Conservation (phyloP, 2,888 invertebrate genomes). For the Druceiella hillmani region DNA sequence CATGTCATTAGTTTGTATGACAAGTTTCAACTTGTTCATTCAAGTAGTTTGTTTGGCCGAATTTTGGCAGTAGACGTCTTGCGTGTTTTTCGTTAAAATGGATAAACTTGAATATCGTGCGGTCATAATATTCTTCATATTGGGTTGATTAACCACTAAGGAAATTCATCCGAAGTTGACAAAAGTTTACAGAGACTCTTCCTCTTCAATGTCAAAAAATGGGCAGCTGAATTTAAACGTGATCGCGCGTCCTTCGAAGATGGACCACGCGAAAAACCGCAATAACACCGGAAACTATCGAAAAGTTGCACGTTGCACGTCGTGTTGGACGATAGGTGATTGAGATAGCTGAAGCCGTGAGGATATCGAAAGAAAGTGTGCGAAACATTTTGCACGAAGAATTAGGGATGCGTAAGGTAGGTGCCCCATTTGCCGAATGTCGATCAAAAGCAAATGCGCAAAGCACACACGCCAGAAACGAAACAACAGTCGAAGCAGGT, state of each 20-base stretch:
- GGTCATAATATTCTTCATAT: too few species aligned
- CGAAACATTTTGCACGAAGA: too few species aligned
- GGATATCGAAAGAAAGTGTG: too few species aligned
- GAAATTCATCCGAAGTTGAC: neutral
- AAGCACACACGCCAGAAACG: too few species aligned
- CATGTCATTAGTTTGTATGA: neutral
- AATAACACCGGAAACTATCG: neutral
- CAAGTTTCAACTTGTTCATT: neutral
- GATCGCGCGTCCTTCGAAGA: neutral
- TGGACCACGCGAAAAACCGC: neutral
- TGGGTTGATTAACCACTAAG: neutral
- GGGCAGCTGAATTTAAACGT: neutral
- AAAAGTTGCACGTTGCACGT: too few species aligned
- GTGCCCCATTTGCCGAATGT: too few species aligned
- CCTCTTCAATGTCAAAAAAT: neutral
- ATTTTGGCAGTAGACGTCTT: neutral
- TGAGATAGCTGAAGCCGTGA: too few species aligned
- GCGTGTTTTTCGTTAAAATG: neutral
- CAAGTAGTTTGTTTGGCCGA: neutral
- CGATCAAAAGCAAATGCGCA: too few species aligned
- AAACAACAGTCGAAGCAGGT: too few species aligned
- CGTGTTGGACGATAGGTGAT: too few species aligned
- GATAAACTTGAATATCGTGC: too few species aligned
- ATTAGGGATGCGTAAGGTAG: too few species aligned
- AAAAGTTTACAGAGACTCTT: neutral